Conservation (phyloP, 2,888 invertebrate species). For the Acrobasis suavella region DNA sequence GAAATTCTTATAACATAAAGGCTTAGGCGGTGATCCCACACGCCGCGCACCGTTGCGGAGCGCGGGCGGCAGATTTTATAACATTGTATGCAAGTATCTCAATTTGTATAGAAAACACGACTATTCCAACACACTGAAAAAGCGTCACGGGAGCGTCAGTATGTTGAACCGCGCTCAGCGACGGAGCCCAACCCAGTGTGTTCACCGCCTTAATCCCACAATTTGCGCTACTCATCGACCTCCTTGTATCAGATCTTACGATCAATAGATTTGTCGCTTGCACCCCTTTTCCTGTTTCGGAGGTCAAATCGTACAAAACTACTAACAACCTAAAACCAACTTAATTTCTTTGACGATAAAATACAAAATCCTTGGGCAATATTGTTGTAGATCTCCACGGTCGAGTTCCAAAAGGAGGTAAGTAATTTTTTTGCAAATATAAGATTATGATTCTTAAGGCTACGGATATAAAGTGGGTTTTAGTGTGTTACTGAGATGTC, state of each 20-base stretch:
- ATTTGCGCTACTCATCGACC: slow-evolving; percentile 6
- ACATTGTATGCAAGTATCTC: no score
- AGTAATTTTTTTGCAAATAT: background rate
- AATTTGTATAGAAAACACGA: no score
- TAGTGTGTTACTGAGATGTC: slow-evolving; percentile 28
- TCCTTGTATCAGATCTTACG: slow-evolving; percentile 40
- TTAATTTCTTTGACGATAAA: slow-evolving; percentile 18
- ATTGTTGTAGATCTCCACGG: background rate
- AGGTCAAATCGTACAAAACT: slow-evolving; percentile 43
- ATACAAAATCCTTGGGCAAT: slow-evolving; percentile 28
- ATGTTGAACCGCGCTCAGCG: no score
- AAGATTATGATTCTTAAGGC: slow-evolving; percentile 27
- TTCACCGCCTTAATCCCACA: no score
- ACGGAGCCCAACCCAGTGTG: no score
- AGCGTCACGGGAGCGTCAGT: no score
- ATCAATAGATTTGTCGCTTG: slow-evolving; percentile 49
- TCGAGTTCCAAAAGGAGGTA: slow-evolving; percentile 30
- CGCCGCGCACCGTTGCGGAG: no score
- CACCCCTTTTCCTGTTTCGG: slow-evolving; percentile 56
- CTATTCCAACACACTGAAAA: no score
- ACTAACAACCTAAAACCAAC: slow-evolving; percentile 29
- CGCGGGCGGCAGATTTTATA: no score
- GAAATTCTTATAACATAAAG: no score
- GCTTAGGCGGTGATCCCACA: no score
- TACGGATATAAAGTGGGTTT: slow-evolving; percentile 1